Conservation (phyloP, 2,797 vertebrate species). For the Pangasius djambal region DNA sequence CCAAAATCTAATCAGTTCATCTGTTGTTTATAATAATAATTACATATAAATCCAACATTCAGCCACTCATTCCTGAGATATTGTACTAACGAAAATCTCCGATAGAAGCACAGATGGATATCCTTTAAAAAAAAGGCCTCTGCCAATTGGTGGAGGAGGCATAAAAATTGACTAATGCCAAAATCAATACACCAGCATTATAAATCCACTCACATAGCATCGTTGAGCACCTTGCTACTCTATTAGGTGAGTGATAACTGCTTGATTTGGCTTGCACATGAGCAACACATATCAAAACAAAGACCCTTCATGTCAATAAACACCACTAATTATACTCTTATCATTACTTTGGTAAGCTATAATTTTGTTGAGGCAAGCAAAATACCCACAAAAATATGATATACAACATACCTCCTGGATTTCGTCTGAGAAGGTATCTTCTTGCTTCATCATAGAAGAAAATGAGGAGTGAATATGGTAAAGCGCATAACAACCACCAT, state of each 20-base stretch:
- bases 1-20: no score
- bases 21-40: no score
- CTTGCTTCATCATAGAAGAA: conserved; percentile 94
- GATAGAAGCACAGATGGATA: background rate
- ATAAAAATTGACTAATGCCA: background rate
- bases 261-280: background rate
- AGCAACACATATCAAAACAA: background rate
- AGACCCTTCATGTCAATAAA: background rate
- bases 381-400: background rate
- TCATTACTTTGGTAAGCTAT: background rate
- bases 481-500: conserved; percentile 95
- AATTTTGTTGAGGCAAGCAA: background rate
- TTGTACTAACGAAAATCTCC: background rate
- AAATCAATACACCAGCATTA: no score
- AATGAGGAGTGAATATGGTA: conserved; percentile 95
- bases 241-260: background rate
- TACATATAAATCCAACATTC: no score
- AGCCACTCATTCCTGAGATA: background rate
- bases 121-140: no score
- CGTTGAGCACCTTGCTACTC: background rate
- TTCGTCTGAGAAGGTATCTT: conserved; percentile 91
- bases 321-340: background rate
- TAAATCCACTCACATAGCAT: background rate
- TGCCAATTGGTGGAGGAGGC: no score
- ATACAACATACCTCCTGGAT: conserved; percentile 88